Conservation (phyloP, 2,113 vertebrate species). For the Coptodon bakossiorum region DNA sequence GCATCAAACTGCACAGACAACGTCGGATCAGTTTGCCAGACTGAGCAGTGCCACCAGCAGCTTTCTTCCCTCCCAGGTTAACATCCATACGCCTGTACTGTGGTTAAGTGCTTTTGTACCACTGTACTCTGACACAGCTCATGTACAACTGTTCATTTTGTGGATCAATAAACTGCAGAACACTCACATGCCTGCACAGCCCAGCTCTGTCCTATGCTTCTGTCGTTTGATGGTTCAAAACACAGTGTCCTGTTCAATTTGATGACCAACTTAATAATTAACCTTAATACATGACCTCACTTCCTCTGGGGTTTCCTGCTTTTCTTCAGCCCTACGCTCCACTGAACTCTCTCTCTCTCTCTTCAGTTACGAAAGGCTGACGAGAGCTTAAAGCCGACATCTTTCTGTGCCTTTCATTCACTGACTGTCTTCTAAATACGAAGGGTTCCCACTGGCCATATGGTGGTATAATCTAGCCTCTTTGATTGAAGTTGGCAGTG, state of each 20-base stretch:
- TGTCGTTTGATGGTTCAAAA: neutral
- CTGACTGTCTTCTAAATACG: constrained; percentile 4
- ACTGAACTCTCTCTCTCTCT: neutral
- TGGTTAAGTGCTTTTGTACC: neutral
- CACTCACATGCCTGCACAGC: neutral
- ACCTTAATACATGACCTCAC: neutral
- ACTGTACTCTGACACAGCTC: neutral
- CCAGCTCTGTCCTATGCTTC: neutral
- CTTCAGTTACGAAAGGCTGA: constrained; percentile 50
- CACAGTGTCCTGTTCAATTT: neutral
- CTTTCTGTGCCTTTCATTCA: neutral
- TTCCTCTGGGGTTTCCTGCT: neutral
- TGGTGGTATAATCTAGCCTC: constrained; percentile 34
- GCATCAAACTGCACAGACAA: neutral
- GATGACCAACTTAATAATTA: neutral
- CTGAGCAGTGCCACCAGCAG: neutral
- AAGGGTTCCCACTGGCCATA: constrained; percentile 32
- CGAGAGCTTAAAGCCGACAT: constrained; percentile 26
- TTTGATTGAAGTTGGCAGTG: constrained; percentile 11
- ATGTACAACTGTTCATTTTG: neutral
- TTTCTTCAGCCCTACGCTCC: constrained; percentile 2
- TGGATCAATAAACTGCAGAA: neutral
- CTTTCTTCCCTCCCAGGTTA: neutral
- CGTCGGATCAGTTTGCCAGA: neutral
- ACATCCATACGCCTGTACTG: neutral